A percentile compares a stretch with the other conserved stretches of the same genome.
Conservation (phyloP, 2,797 vertebrate genomes). For the Liasis olivaceus region DNA sequence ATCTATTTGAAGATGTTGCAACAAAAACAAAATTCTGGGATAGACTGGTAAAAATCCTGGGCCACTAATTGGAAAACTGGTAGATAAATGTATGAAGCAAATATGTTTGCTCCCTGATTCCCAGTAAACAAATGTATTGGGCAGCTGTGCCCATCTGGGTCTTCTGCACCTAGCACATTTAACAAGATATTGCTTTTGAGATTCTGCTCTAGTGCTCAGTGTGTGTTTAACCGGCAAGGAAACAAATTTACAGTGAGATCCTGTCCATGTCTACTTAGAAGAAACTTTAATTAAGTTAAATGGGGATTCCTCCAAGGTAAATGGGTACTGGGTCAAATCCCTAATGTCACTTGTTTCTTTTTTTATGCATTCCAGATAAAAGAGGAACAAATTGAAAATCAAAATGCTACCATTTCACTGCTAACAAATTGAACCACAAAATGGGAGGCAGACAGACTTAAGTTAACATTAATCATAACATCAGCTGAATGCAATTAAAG, state of each 20-base stretch:
- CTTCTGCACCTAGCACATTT: not conserved
- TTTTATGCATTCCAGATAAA: not conserved
- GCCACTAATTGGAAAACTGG: not conserved
- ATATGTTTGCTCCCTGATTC: not conserved
- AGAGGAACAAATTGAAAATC: not conserved
- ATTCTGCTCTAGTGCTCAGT: not conserved
- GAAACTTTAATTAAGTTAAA: not conserved
- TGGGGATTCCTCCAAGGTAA: not conserved
- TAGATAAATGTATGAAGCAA: not conserved
- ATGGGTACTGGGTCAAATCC: not conserved
- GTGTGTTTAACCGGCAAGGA: not conserved
- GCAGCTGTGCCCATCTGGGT: not conserved
- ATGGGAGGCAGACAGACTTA: not conserved
- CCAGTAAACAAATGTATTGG: not conserved
- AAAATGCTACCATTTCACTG: not conserved
- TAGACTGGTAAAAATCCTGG: not conserved
- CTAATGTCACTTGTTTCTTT: not conserved
- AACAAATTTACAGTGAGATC: not conserved
- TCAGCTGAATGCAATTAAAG: not conserved
- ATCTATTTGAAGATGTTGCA: conserved; percentile 16
- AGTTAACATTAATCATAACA: not conserved
- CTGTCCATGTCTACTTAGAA: not conserved
- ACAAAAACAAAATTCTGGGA: not conserved
- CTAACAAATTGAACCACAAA: not conserved
- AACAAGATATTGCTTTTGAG: not conserved